Evolutionary conservation across 2,113 vertebrate genomes (phyloP).

Genomic region (Paraplagusia blochii): DNA sequence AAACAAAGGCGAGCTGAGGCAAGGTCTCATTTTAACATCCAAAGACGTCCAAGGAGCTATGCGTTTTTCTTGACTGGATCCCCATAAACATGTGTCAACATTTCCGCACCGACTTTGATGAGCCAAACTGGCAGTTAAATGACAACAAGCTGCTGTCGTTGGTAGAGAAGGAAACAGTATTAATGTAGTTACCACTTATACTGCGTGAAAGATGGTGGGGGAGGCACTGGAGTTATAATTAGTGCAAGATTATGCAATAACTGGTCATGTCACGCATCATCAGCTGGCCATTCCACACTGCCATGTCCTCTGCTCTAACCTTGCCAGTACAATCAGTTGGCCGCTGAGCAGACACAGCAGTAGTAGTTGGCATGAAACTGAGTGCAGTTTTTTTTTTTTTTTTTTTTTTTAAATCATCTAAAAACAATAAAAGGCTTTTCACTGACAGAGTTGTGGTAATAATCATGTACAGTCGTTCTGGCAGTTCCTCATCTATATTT

Average conservation of each 20-base stretch:
- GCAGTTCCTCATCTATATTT: no score
- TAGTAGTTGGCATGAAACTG: conserved; percentile 21
- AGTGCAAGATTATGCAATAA: conserved; percentile 42
- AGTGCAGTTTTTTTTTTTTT: conserved; percentile 47
- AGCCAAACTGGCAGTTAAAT: conserved; percentile 30
- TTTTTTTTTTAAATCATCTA: no score
- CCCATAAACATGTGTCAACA: conserved; percentile 38
- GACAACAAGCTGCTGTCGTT: conserved; percentile 8
- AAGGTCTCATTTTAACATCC: conserved; percentile 34
- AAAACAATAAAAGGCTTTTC: conserved; percentile 44
- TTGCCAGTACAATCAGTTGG: conserved; percentile 19
- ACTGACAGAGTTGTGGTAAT: conserved; percentile 39
- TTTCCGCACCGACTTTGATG: conserved; percentile 44
- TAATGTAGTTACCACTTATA: conserved; percentile 11
- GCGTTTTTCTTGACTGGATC: conserved; percentile 43
- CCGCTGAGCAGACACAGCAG: conserved; percentile 29
- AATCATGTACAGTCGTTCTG: conserved; percentile 20
- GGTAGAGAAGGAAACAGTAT: conserved; percentile 30
- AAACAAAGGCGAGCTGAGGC: conserved; percentile 39
- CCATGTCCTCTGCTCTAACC: conserved; percentile 37
- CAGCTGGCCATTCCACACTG: conserved; percentile 22
- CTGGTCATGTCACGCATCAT: conserved; percentile 31
- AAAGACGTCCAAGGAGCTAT: conserved; percentile 38
- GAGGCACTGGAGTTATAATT: conserved; percentile 15
- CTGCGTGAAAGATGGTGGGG: conserved; percentile 3